A percentile compares a stretch with the other conserved stretches of the same genome.
phyloP scores from a whole-genome alignment of 2,797 vertebrate species.

The Gymnoscopelus braueri region DNA sequence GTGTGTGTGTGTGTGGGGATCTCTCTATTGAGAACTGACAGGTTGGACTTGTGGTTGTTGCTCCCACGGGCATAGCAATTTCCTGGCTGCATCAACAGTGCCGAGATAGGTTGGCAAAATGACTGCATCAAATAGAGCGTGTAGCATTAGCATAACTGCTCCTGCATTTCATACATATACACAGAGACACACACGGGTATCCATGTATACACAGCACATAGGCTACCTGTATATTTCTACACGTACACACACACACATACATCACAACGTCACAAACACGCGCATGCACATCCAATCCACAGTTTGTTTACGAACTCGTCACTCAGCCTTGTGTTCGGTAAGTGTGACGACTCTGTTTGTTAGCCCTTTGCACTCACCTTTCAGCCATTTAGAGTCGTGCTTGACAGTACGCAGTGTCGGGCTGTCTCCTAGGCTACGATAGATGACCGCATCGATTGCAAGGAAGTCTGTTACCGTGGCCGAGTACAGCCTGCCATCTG shows the following conservation, averaged over 20 bases:
- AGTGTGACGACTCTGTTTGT: conserved; percentile 39
- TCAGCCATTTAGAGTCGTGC: conserved; percentile 99
- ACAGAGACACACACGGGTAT: conserved; percentile 7
- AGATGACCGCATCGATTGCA: conserved; percentile 98
- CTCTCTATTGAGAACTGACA: conserved; percentile 67
- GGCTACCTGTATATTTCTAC: neutral
- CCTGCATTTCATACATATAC: conserved; percentile 23
- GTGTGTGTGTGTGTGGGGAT: conserved; percentile 25
- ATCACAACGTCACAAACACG: conserved; percentile 31
- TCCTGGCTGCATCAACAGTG: conserved; percentile 56
- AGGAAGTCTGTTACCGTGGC: conserved; percentile 99
- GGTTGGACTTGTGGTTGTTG: conserved; percentile 61
- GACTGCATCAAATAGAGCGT: conserved; percentile 55
- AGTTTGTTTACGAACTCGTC: conserved; percentile 56
- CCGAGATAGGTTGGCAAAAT: conserved; percentile 53
- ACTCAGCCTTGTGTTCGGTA: conserved; percentile 31
- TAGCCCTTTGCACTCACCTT: conserved; percentile 85
- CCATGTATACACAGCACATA: neutral
- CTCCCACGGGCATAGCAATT: conserved; percentile 61
- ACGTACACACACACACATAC: conserved; percentile 17
- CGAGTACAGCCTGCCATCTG: conserved; percentile 98
- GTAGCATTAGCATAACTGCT: conserved; percentile 61
- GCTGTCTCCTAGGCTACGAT: conserved; percentile 98
- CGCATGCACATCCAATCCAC: conserved; percentile 15
- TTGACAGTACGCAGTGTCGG: conserved; percentile 98